These are phyloP conservation scores for Adelphocoris suturalis DNA, from an alignment of 2,888 invertebrate species.

Conservation along the genomic window DNA sequence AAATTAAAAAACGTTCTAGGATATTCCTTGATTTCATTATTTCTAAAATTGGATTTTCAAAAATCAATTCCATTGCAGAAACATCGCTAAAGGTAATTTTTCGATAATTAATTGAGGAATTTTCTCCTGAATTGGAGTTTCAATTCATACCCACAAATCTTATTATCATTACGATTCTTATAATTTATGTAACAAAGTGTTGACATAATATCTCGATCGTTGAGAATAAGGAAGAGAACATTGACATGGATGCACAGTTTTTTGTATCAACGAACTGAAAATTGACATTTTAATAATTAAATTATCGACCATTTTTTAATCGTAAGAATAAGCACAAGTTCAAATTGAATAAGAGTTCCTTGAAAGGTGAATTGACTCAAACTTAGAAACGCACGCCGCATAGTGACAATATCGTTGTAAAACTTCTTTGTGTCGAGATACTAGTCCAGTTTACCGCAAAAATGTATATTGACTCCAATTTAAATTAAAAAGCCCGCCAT, in stretches of 20 bases:
- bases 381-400: no score
- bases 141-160: neutral
- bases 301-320: neutral
- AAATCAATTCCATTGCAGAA: constrained; percentile 71
- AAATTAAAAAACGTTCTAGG: constrained; percentile 37
- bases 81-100: constrained; percentile 56
- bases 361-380: neutral
- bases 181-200: neutral
- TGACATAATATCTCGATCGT: neutral
- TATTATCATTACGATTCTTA: constrained; percentile 11
- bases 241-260: neutral
- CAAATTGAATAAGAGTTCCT: neutral
- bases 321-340: neutral
- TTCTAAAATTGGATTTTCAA: constrained; percentile 59
- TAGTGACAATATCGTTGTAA: neutral
- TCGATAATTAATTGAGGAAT: constrained; percentile 17
- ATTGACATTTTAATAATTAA: neutral
- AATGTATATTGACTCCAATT: no score
- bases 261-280: neutral
- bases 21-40: constrained; percentile 46
- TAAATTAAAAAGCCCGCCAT: neutral
- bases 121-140: neutral
- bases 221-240: neutral
- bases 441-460: neutral
- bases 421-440: neutral